These are phyloP conservation scores for Etheostoma spectabile DNA, from an alignment of 2,113 vertebrate genomes.

Conservation along the genomic window DNA sequence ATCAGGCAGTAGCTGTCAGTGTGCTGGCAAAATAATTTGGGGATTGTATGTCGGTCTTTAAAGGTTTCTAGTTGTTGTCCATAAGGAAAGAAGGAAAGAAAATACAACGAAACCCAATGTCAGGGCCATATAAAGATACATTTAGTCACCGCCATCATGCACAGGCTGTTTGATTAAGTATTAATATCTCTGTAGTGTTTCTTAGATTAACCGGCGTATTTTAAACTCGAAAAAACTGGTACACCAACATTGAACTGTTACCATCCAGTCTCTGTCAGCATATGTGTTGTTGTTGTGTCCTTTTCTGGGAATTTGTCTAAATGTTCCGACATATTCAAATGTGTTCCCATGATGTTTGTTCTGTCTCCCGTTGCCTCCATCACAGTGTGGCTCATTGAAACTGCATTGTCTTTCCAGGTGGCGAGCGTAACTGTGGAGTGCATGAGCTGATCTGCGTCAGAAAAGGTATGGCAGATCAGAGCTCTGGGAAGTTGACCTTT, in stretches of 20 bases:
- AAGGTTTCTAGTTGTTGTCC: neutral
- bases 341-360: conserved; percentile 23
- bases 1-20: conserved; percentile 1
- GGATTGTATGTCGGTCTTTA: neutral
- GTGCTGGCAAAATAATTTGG: neutral
- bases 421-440: conserved; percentile 97
- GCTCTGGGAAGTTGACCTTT: conserved; percentile 36
- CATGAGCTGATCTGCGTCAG: conserved; percentile 98
- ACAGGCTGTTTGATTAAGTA: neutral
- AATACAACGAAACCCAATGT: neutral
- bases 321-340: conserved; percentile 15
- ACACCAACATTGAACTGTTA: neutral
- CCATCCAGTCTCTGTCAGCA: conserved; percentile 32
- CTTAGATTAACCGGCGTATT: neutral
- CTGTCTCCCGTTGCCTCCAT: conserved; percentile 48
- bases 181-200: neutral
- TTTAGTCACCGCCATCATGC: neutral
- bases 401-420: conserved; percentile 89
- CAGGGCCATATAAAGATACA: neutral
- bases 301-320: neutral
- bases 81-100: conserved; percentile 2
- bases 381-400: conserved; percentile 71
- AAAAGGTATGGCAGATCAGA: conserved; percentile 90
- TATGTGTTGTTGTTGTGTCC: conserved; percentile 30
- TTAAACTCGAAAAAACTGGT: neutral